Evolutionary conservation across 2,888 invertebrate genomes (phyloP).

Genomic region (Hirtodrosophila alboralis): DNA sequence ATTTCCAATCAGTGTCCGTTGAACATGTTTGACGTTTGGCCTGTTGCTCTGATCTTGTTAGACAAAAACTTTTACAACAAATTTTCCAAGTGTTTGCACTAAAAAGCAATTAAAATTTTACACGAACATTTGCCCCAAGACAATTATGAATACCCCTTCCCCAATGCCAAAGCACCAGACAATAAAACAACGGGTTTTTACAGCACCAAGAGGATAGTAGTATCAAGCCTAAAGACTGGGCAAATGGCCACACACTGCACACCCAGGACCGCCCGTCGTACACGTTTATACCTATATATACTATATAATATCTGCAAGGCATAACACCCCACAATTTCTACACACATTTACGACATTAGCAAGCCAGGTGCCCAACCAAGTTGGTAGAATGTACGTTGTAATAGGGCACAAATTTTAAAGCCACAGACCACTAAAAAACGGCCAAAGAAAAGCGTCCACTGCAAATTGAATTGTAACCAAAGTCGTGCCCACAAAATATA

Average conservation of each 20-base stretch:
- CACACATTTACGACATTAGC: conserved; percentile 45
- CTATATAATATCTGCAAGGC: conserved; percentile 60
- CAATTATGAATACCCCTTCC: conserved; percentile 67
- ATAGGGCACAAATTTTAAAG: conserved; percentile 55
- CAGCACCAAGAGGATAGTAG: too few relatives aligned
- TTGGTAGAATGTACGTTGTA: conserved; percentile 12
- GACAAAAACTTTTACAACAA: conserved; percentile 63
- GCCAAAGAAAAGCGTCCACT: conserved; percentile 52
- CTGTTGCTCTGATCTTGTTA: conserved; percentile 47
- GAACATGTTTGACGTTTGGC: conserved; percentile 54
- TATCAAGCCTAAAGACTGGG: conserved; percentile 32
- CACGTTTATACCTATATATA: too few relatives aligned
- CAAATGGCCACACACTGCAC: conserved; percentile 50
- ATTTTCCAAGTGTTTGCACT: conserved; percentile 79
- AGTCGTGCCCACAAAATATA: conserved; percentile 54
- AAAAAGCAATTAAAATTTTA: conserved; percentile 79
- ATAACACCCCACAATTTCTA: conserved; percentile 76
- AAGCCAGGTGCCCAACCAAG: conserved; percentile 41
- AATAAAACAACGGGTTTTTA: conserved; percentile 53
- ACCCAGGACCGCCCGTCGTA: conserved; percentile 51
- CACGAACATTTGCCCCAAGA: conserved; percentile 76
- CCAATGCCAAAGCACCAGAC: conserved; percentile 41
- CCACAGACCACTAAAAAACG: conserved; percentile 47
- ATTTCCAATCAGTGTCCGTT: conserved; percentile 40
- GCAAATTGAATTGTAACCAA: conserved; percentile 79